Evolutionary conservation across 1,140 invertebrate species (phyloP), one percentile per base, ranked within the genome.

Genomic region (Cyclargus thomasi): DNA sequence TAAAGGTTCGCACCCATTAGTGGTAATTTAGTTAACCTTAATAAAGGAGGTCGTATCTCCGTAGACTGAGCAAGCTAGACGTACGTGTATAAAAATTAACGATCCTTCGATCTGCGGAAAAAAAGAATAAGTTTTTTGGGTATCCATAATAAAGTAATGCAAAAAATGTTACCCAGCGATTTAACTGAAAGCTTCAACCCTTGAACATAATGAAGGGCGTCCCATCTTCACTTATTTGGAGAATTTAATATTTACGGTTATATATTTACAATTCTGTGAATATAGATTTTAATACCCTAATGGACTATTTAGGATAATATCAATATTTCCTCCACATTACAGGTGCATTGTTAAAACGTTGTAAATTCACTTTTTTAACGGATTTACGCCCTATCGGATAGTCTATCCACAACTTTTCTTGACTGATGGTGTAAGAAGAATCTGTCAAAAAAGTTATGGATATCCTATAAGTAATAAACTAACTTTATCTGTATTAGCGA

Each of bases 11-110:
- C 55, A 59, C 55, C 55, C 55, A 59, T 59, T 59, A 70, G 74
- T 69, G 77, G 81, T 77, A 83, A 89, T 86, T 83, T 80, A 79
- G 83, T 88, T 89, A 84, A 89, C 85, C 86, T 78, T 81, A 80
- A 84, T 86, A 82, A 85, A 77, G 70, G 70, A 74, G 78, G 78
- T 80, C 81, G 78, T 66, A 82, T 66, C 76, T 69, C 74, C 64
- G 55, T 62, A 29, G 39, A 47, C 39, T 47, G 39, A 47, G 39
- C 39, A 47, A 62, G 53, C 63, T 11, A 62, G 11, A 22, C 55
- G 1, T 10, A 21, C 21, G 55, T 59, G 20, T 59, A 29, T 59
- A 7, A 59, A 59, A 59, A 20, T 59, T 59, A 6, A 59, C 1
- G 17, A 47, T 14, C 39, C 39, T 47, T 8, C 14, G 14, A 47